phyloP scores from a whole-genome alignment of 2,888 invertebrate genomes.

The Eudemis profundana region DNA sequence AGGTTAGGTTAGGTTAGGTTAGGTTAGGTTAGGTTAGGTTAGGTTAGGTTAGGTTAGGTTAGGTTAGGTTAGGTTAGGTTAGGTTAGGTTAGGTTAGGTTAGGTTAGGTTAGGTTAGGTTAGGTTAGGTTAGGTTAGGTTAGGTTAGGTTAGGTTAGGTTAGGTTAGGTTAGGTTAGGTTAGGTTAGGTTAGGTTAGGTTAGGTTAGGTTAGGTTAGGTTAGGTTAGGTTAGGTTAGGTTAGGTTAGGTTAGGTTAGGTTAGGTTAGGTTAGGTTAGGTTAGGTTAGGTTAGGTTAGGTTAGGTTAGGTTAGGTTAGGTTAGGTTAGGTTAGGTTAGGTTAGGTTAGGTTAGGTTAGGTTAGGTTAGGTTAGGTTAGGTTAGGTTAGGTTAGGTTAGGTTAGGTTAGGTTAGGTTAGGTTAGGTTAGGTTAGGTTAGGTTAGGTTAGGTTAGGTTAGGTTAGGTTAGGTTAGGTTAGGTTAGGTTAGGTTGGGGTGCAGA shows the following conservation, averaged over 20 bases:
- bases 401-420: neutral
- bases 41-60: conserved; percentile 18
- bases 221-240: conserved; percentile 7
- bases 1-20: conserved; percentile 7
- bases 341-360: conserved; percentile 7
- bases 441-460: neutral
- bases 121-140: conserved; percentile 7
- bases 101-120: conserved; percentile 7
- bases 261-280: conserved; percentile 7
- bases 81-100: conserved; percentile 7
- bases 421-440: neutral
- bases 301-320: conserved; percentile 7
- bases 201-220: conserved; percentile 7
- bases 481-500: neutral
- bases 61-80: conserved; percentile 7
- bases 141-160: conserved; percentile 7
- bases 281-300: conserved; percentile 7
- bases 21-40: conserved; percentile 16
- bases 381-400: conserved; percentile 7
- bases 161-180: conserved; percentile 7
- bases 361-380: conserved; percentile 7
- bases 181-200: conserved; percentile 7
- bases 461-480: neutral
- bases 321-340: conserved; percentile 7
- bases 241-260: conserved; percentile 7